A percentile compares a stretch with the other conserved stretches of the same genome.
Evolutionary conservation across 2,888 invertebrate genomes (phyloP).

Genomic region (Meteorus cinctellus): DNA sequence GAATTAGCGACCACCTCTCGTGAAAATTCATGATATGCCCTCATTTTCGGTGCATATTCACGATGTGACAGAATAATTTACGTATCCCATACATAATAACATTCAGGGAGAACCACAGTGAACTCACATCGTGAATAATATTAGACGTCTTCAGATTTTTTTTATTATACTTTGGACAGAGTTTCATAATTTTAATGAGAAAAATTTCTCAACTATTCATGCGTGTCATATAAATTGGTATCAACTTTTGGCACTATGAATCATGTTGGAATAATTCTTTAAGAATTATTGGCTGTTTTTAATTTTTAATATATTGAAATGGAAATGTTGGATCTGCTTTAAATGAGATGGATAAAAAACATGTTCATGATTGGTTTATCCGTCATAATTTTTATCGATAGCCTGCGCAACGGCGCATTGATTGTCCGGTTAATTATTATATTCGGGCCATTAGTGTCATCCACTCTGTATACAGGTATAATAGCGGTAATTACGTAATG

Average conservation of each 20-base stretch:
- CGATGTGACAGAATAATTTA: conserved; percentile 13
- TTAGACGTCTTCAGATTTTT: not conserved
- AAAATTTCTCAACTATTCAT: not conserved
- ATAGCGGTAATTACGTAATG: conserved; percentile 49
- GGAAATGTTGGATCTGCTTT: not conserved
- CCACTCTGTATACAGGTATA: conserved; percentile 32
- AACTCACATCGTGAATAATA: not conserved
- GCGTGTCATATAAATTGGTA: not conserved
- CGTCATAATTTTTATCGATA: conserved; percentile 20
- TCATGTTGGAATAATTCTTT: not conserved
- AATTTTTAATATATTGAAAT: not conserved
- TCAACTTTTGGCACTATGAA: not conserved
- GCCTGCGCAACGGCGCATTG: conserved; percentile 39
- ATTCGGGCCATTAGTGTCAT: conserved; percentile 43
- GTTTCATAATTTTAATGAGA: not conserved
- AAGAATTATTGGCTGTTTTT: not conserved
- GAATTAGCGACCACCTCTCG: not conserved
- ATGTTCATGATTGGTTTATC: not conserved
- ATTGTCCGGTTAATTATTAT: conserved; percentile 46
- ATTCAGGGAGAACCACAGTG: not conserved
- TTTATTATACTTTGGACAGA: not conserved
- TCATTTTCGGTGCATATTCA: not conserved
- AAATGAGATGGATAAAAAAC: not conserved
- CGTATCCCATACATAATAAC: not conserved
- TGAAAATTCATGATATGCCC: conserved; percentile 1